Base-by-base conservation (phyloP, 2,797 vertebrate species). In the Urophycis tenuis region DNA sequence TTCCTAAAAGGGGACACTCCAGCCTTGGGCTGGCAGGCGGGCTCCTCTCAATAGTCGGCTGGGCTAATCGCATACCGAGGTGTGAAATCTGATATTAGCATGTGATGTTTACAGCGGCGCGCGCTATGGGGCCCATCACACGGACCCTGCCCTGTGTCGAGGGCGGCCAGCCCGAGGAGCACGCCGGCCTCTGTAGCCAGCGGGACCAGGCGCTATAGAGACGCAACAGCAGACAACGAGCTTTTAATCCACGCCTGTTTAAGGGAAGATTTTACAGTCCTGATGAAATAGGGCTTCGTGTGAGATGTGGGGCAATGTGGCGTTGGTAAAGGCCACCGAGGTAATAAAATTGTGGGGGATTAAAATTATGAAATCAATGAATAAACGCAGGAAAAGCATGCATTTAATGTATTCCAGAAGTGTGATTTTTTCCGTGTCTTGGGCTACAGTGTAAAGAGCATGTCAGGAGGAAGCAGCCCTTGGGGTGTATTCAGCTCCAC, bases 1-100 rank as follows among this genome's bases (percentile, higher is more conserved):
- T 25, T 33, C 74, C 49, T 76, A 45, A 35, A n/a, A 75, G 32
- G 78, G 71, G 25, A 80, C 70, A 79, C 10, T 49, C 35, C 25
- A 53, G 32, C 76, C 25, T 33, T 67, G 29, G 60, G 60, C 60
- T 67, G 60, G 60, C 60, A 67, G 29, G 3, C 12, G 60, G 22
- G n/a, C 29, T 67, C n/a, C 60, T 67, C 11, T 67, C 9, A 67
- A 67, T n/a, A 67, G 19, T 1, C 36, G 34, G 25, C 30, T 72
- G 25, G 39, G 33, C 39, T 71, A n/a, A 33, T 53, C 14, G 34
- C 49, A 53, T 39, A 29, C 41, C 31, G 34, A 10, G 11, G 31
- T 22, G 39, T 75, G 32, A 71, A 35, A 72, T 39, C 39, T 10
- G 35, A 71, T 32, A 77, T 71, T 25, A 22, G 11, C 17, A 34